These are phyloP conservation scores for Drosophila jambulina DNA, from an alignment of 1,140 invertebrate species.

Conservation along the genomic window DNA sequence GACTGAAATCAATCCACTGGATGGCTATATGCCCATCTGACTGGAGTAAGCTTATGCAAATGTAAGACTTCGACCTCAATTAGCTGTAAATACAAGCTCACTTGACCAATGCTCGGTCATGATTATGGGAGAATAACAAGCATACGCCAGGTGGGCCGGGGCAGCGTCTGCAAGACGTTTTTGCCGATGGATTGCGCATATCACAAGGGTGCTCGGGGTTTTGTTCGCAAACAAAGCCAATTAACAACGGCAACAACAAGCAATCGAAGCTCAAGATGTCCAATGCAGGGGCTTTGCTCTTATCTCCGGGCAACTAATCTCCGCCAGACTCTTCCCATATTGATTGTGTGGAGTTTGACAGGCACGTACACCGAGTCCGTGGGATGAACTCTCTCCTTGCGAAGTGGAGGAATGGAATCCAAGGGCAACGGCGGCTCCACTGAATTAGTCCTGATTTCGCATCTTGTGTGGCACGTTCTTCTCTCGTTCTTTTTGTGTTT, in stretches of 20 bases:
- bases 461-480: slow-evolving; percentile 54
- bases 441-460: slow-evolving; percentile 66
- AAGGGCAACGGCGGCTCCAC: slow-evolving; percentile 15
- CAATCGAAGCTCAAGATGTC: slow-evolving; percentile 37
- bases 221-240: slow-evolving; percentile 58
- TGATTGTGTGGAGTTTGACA: slow-evolving; percentile 45
- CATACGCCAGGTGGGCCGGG: slow-evolving; percentile 53
- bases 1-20: slow-evolving; percentile 4
- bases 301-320: slow-evolving; percentile 43
- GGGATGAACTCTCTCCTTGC: not conserved
- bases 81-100: slow-evolving; percentile 57
- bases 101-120: slow-evolving; percentile 36
- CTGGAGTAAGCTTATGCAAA: slow-evolving; percentile 35
- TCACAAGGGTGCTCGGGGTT: slow-evolving; percentile 11
- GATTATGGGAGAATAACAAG: slow-evolving; percentile 60
- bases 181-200: slow-evolving; percentile 13
- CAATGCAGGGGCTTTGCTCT: slow-evolving; percentile 7
- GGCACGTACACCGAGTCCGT: slow-evolving; percentile 47
- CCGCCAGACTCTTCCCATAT: slow-evolving; percentile 32
- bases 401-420: slow-evolving; percentile 5
- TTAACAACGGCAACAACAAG: slow-evolving; percentile 62
- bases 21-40: not conserved
- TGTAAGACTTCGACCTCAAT: slow-evolving; percentile 48
- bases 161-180: slow-evolving; percentile 41
- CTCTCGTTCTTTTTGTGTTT: slow-evolving; percentile 11